These are phyloP conservation scores for Campoplex capitator DNA, from an alignment of 2,888 invertebrate species.

Conservation along the genomic window DNA sequence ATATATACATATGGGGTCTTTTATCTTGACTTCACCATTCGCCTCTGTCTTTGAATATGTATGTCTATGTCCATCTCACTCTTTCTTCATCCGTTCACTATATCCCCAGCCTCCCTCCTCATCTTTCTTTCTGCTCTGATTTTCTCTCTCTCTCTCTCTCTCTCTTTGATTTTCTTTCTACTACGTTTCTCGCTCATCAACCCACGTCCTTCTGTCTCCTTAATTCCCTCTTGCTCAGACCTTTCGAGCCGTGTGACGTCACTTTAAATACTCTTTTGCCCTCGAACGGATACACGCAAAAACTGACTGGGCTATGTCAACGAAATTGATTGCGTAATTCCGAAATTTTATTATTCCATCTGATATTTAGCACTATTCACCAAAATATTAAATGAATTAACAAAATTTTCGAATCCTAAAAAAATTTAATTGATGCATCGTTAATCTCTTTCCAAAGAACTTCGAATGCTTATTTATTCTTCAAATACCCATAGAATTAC, in stretches of 20 bases:
- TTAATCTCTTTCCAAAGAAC: no score
- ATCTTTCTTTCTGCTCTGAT: constrained; percentile 8
- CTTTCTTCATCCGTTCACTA: constrained; percentile 55
- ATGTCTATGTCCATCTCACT: constrained; percentile 50
- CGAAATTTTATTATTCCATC: no score
- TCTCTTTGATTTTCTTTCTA: constrained; percentile 1
- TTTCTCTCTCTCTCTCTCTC: constrained; percentile 44
- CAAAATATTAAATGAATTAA: no score
- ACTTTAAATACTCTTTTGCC: constrained; percentile 83
- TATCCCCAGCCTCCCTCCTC: constrained; percentile 28
- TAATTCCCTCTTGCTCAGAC: constrained; percentile 60
- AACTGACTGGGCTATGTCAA: no score
- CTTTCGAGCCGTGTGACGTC: constrained; percentile 79
- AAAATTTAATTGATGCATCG: no score
- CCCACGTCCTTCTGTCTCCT: constrained; percentile 48
- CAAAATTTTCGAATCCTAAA: no score
- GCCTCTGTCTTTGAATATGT: constrained; percentile 65
- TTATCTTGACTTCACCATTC: constrained; percentile 65
- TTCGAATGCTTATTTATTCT: no score
- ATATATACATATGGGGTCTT: constrained; percentile 59
- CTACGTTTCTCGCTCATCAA: constrained; percentile 64
- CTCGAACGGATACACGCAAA: not conserved
- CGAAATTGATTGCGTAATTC: no score
- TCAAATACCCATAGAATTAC: no score
- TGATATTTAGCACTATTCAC: no score